These are phyloP conservation scores for Muscicapa comitata DNA, from an alignment of 2,797 vertebrate genomes.

Conservation along the genomic window DNA sequence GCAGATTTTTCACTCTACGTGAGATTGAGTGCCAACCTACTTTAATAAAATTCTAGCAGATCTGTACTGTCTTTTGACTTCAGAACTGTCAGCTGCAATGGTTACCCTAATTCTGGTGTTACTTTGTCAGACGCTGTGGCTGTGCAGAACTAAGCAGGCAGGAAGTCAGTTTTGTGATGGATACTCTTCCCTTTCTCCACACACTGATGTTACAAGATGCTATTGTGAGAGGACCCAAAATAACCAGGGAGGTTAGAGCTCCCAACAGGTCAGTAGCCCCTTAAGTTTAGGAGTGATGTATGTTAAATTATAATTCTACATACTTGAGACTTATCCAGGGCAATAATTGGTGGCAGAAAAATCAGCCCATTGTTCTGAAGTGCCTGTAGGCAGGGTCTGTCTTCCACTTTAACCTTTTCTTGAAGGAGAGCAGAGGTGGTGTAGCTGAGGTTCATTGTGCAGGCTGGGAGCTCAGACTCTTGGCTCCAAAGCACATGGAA, in stretches of 20 bases:
- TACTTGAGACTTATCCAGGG: slow-evolving; percentile 54
- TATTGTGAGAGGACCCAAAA: background rate
- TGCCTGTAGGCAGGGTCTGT: slow-evolving; percentile 47
- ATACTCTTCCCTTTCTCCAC: background rate
- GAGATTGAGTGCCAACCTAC: background rate
- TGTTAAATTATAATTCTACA: slow-evolving; percentile 21
- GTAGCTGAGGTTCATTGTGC: background rate
- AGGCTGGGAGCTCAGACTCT: background rate
- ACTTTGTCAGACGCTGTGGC: background rate
- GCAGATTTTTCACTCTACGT: background rate
- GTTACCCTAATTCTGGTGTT: background rate
- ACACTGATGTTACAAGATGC: rapidly evolving
- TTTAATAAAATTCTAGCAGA: background rate
- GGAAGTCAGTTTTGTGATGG: background rate
- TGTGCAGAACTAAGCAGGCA: background rate
- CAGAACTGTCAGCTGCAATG: background rate
- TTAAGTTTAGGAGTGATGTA: background rate
- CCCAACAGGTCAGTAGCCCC: background rate
- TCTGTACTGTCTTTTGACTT: background rate
- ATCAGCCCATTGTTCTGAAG: slow-evolving; percentile 34
- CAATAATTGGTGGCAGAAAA: slow-evolving; percentile 48
- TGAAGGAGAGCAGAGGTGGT: slow-evolving; percentile 8
- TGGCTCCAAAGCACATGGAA: background rate
- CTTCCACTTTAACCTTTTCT: slow-evolving; percentile 39
- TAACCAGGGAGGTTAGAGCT: background rate